These are phyloP conservation scores for Yponomeuta cagnagella DNA, from an alignment of 2,888 invertebrate species.

Conservation along the genomic window DNA sequence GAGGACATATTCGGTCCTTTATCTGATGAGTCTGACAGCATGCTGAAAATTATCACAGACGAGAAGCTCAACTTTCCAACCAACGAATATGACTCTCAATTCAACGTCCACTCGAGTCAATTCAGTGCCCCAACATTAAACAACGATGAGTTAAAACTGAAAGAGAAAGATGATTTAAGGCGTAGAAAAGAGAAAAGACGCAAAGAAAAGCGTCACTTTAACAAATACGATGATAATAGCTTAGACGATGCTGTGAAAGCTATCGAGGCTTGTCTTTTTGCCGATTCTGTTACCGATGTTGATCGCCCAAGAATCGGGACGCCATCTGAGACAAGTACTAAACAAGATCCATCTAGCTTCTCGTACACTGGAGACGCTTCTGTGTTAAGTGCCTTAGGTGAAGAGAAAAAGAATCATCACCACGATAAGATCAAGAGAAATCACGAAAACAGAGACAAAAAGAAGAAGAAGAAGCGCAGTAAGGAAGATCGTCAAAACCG, in stretches of 20 bases:
- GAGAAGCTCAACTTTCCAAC: slow-evolving; percentile 42
- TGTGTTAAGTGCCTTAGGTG: slow-evolving; percentile 16
- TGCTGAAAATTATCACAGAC: slow-evolving; percentile 35
- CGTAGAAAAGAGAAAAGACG: slow-evolving; percentile 79
- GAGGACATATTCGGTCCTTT: slow-evolving; percentile 92
- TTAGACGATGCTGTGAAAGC: slow-evolving; percentile 88
- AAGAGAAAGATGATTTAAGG: slow-evolving; percentile 70
- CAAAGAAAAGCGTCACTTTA: slow-evolving; percentile 75
- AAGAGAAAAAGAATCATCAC: slow-evolving; percentile 20
- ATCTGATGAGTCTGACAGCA: slow-evolving; percentile 80
- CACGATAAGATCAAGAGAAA: slow-evolving; percentile 18
- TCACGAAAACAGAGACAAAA: slow-evolving; percentile 80
- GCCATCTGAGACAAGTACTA: slow-evolving; percentile 33
- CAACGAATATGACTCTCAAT: slow-evolving; percentile 31
- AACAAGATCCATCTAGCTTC: slow-evolving; percentile 69
- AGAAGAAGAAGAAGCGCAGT: slow-evolving; percentile 89
- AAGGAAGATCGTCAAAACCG: slow-evolving; percentile 85
- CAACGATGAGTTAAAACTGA: slow-evolving; percentile 45
- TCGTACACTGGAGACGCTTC: slow-evolving; percentile 71
- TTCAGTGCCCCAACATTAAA: slow-evolving; percentile 27
- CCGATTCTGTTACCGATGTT: slow-evolving; percentile 75
- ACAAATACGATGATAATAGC: slow-evolving; percentile 84
- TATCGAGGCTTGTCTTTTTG: slow-evolving; percentile 86
- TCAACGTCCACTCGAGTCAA: not conserved
- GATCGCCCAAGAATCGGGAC: slow-evolving; percentile 52